Evolutionary conservation across 64 coral and sea anemone species (phyloP).

Genomic region (Catalaphyllia jardinei): DNA sequence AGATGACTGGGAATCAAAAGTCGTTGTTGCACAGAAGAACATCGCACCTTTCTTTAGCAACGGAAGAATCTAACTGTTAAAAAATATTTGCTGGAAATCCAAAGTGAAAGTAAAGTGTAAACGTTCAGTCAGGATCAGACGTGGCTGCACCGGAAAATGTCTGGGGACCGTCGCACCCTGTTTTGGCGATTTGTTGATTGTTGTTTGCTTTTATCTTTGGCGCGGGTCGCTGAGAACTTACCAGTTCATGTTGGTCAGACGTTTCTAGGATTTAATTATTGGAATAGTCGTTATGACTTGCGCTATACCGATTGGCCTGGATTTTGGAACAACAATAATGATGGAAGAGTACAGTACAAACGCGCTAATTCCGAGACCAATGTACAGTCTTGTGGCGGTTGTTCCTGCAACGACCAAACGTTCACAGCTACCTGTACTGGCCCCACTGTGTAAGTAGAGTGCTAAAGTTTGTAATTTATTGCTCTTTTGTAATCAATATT

Average conservation of each 20-base stretch:
- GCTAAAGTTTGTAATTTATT: background rate
- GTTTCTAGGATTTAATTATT: conserved; percentile 59
- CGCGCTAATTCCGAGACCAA: background rate
- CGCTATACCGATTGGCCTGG: conserved; percentile 74
- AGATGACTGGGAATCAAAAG: background rate
- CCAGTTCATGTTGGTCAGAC: conserved; percentile 7
- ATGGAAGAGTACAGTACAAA: conserved; percentile 40
- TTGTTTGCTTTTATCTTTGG: conserved; percentile 1
- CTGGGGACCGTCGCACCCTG: background rate
- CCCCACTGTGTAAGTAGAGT: conserved; percentile 30
- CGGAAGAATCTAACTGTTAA: conserved; percentile 25
- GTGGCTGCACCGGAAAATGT: background rate
- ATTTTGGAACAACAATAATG: conserved; percentile 58
- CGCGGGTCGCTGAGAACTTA: background rate
- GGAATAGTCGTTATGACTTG: conserved; percentile 73
- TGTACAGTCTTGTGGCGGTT: conserved; percentile 21
- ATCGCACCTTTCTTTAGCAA: conserved; percentile 4
- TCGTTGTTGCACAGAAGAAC: background rate
- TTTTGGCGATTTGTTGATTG: background rate
- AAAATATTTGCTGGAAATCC: background rate
- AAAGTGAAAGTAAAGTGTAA: background rate
- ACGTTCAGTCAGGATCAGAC: background rate
- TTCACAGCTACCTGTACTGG: conserved; percentile 51
- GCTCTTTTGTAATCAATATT: background rate
- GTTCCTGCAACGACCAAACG: conserved; percentile 38